Conservation (phyloP, 2,797 vertebrate genomes). For the Tenualosa ilisha region DNA sequence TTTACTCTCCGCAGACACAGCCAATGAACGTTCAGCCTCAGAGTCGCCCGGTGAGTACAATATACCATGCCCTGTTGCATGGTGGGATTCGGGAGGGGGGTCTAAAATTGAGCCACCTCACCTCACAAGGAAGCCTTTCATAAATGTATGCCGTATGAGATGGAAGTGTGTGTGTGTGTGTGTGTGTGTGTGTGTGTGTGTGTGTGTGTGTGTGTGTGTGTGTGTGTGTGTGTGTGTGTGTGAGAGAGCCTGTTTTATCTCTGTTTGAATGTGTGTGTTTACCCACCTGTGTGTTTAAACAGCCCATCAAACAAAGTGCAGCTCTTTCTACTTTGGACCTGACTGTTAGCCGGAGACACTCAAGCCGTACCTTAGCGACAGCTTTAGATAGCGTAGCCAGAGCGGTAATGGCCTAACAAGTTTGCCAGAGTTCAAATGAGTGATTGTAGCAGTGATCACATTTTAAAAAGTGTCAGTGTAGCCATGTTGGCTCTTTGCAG, state of each 20-base stretch:
- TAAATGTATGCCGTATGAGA: neutral
- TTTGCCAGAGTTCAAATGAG: neutral
- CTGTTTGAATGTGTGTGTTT: no score
- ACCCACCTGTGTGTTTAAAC: neutral
- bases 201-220: neutral
- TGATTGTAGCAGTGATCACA: neutral
- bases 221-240: neutral
- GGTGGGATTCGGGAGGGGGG: neutral
- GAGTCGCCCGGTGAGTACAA: conserved; percentile 88
- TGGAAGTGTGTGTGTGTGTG: neutral
- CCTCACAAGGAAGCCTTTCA: neutral
- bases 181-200: neutral
- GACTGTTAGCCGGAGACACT: neutral
- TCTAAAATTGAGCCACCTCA: neutral
- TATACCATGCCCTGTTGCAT: neutral
- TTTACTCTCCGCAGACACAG: conserved; percentile 92
- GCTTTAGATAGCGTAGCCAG: neutral
- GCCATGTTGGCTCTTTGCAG: neutral
- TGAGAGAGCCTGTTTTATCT: neutral
- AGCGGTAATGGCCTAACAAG: neutral
- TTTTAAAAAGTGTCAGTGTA: neutral
- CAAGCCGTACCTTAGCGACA: neutral
- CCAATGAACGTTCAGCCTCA: conserved; percentile 95
- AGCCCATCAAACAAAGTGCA: neutral
- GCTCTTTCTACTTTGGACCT: neutral